phyloP scores from a whole-genome alignment of 92 coral and sea anemone genomes.

The Virgularia gustaviana region DNA sequence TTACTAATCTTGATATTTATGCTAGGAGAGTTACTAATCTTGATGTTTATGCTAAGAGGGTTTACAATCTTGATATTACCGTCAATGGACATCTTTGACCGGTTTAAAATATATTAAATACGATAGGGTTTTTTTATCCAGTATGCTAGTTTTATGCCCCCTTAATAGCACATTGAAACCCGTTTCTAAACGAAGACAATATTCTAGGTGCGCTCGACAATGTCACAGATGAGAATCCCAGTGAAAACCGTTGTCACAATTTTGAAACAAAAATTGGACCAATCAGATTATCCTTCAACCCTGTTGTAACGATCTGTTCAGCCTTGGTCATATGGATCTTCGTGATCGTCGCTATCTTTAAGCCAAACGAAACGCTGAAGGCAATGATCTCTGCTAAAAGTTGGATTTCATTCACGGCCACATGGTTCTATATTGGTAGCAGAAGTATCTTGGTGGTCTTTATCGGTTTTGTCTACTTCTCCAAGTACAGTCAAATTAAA shows the following conservation, averaged over 20 bases:
- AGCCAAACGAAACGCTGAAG: neutral
- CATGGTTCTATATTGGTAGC: conserved; percentile 39
- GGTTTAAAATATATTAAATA: too few species aligned
- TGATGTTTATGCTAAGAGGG: too few species aligned
- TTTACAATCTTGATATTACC: too few species aligned
- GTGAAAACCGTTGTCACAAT: neutral
- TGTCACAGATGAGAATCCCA: neutral
- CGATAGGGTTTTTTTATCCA: too few species aligned
- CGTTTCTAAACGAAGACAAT: too few species aligned
- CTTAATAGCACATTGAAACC: too few species aligned
- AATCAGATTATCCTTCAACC: conserved; percentile 17
- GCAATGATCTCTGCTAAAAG: conserved; percentile 12
- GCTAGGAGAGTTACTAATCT: too few species aligned
- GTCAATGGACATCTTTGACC: too few species aligned
- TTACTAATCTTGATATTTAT: too few species aligned
- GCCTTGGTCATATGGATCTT: conserved; percentile 10
- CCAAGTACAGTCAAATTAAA: conserved; percentile 19
- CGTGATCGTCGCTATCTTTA: conserved; percentile 3
- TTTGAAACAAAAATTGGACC: conserved; percentile 19
- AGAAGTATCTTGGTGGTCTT: conserved; percentile 20
- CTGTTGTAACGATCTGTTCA: conserved; percentile 25
- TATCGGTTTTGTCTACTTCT: conserved; percentile 7
- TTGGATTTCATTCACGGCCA: conserved; percentile 27
- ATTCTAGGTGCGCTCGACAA: too few species aligned
- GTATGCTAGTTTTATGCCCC: too few species aligned